phyloP scores from a whole-genome alignment of 2,113 vertebrate genomes.

The Ahaetulla prasina region DNA sequence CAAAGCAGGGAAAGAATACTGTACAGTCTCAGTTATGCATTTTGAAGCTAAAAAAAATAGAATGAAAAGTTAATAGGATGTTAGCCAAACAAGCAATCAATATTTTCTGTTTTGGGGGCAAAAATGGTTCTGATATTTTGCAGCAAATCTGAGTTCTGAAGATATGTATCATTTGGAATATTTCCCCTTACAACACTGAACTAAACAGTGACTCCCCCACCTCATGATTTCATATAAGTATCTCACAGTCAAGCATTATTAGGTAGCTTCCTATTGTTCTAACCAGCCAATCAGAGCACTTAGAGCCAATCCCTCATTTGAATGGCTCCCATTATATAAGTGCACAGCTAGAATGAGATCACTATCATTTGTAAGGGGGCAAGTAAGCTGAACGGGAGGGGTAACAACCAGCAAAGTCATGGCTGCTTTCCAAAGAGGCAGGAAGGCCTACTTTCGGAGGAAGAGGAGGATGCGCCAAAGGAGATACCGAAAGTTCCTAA shows the following conservation, averaged over 20 bases:
- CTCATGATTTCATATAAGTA: neutral
- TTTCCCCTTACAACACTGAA: neutral
- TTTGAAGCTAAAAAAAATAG: neutral
- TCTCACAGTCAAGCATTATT: neutral
- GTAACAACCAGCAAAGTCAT: neutral
- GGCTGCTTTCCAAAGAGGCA: conserved; percentile 14
- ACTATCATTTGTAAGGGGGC: neutral
- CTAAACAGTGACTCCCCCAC: neutral
- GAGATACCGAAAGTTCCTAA: neutral
- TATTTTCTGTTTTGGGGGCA: neutral
- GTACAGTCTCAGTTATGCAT: neutral
- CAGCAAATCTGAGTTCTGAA: neutral
- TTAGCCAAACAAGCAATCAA: neutral
- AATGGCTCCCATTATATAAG: conserved; percentile 6
- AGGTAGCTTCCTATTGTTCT: conserved; percentile 15
- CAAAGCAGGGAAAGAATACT: neutral
- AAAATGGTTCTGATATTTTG: neutral
- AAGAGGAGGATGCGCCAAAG: neutral
- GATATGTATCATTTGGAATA: neutral
- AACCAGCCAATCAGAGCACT: conserved; percentile 15
- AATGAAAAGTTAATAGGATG: neutral
- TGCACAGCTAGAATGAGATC: neutral
- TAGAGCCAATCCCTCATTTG: conserved; percentile 13
- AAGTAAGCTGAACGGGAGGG: neutral
- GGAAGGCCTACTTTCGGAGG: neutral